These are phyloP conservation scores for Carassius auratus DNA, from an alignment of 2,113 vertebrate genomes.

Conservation along the genomic window DNA sequence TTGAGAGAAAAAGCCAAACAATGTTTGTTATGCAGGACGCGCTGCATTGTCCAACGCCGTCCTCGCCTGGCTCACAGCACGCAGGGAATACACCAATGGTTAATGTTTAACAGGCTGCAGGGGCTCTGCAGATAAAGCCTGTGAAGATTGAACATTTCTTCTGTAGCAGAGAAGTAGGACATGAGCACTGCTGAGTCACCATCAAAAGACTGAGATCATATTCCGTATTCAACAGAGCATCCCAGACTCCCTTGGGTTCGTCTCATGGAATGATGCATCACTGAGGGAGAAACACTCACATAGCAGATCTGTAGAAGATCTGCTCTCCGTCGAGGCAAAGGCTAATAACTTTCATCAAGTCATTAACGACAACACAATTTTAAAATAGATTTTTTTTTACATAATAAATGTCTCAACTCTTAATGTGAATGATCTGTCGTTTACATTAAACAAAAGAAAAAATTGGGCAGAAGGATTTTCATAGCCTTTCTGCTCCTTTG, in stretches of 20 bases:
- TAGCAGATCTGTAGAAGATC: not conserved
- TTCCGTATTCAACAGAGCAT: not conserved
- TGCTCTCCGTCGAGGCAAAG: not conserved
- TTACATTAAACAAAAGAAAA: not conserved
- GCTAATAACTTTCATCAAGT: too few species aligned
- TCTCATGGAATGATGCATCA: conserved; percentile 17
- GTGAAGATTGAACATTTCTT: not conserved
- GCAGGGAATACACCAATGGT: not conserved
- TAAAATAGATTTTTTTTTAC: too few species aligned
- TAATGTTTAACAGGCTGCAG: conserved; percentile 26
- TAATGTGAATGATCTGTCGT: not conserved
- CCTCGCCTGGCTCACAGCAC: not conserved
- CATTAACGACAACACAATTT: too few species aligned
- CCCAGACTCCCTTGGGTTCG: not conserved
- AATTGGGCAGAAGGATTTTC: not conserved
- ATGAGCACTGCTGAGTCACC: conserved; percentile 20
- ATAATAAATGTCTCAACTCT: too few species aligned
- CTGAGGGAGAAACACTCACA: not conserved
- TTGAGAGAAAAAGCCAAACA: not conserved
- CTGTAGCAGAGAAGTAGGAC: conserved; percentile 6
- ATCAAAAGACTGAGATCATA: not conserved
- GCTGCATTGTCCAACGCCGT: not conserved
- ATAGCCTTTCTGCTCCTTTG: not conserved
- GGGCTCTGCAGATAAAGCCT: conserved; percentile 10
- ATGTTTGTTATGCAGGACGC: not conserved